Base-by-base conservation (phyloP, 2,113 vertebrate genomes). In the Dipodomys spectabilis region DNA sequence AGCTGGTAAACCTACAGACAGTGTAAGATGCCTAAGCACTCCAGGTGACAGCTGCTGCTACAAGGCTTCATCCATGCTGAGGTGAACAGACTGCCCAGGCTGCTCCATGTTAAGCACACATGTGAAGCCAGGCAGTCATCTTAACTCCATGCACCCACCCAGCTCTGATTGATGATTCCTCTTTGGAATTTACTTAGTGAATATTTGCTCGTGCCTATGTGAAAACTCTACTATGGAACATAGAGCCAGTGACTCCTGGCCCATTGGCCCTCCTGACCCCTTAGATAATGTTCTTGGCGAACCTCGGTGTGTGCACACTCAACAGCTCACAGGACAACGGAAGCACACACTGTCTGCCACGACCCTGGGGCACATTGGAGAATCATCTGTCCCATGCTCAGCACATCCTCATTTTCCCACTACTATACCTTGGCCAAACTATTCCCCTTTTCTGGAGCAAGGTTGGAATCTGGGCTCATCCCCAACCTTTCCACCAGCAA, bases 341-440 rank as follows among this genome's bases (percentile, higher is more conserved):
- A 49, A 3, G 78, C 32, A 49, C 13, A 2, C 16, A 30, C 67
- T 12, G 32, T 57, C 2, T 1, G 75, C 30, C 27, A 20, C 7
- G 45, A 22, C 28, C 30, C 30, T 2, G 39, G 62, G 19, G 49
- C 7, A 25, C 83, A 19, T 7, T 19, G 3, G 20, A 27, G n/a
- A 16, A 8, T 0, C 4, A 1, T 45, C 62, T 27, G 32, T 27
- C 4, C 20, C 6, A 0, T 15, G 11, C 6, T 20, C 0, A 3
- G 15, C 11, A 18, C 16, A 7, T 12, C 0, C 0, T 3, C 44
- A 65, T 96, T 96, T 94, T 99, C 99, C 99, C 86, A 99, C 98
- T 65, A 99, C 98, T 87, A 99, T 98, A 11, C 99, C 99, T 1
- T 99, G 98, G 57, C 99, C 99, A 7, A 98, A 99, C 87, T 97